These are phyloP conservation scores for Tillus elongatus DNA, from an alignment of 2,888 invertebrate genomes.

Conservation along the genomic window DNA sequence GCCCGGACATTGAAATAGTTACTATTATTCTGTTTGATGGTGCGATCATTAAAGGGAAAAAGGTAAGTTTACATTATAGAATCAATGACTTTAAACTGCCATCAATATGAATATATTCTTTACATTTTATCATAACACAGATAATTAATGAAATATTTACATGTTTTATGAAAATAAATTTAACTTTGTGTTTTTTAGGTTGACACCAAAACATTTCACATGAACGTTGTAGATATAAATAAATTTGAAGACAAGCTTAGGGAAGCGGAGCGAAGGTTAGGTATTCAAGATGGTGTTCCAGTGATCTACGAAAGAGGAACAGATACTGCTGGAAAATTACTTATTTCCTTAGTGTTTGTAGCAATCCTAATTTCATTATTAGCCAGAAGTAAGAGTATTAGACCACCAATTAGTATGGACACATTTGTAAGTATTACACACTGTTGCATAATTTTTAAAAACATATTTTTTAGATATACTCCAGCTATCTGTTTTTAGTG, in stretches of 20 bases:
- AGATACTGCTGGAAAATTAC: slow-evolving; percentile 60
- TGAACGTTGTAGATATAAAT: slow-evolving; percentile 76
- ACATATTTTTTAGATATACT: slow-evolving; percentile 2
- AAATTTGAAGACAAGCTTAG: slow-evolving; percentile 87
- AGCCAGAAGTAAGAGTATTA: slow-evolving; percentile 57
- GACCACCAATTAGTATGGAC: slow-evolving; percentile 63
- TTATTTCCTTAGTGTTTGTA: slow-evolving; percentile 60
- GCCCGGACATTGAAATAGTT: slow-evolving; percentile 77
- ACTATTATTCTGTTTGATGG: slow-evolving; percentile 77
- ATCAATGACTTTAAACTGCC: background rate
- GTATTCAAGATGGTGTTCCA: slow-evolving; percentile 73
- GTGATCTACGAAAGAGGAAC: slow-evolving; percentile 75
- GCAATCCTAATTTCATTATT: slow-evolving; percentile 59
- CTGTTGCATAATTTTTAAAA: slow-evolving; percentile 8
- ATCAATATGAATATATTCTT: background rate
- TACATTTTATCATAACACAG: background rate
- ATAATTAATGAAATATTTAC: background rate
- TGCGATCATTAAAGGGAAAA: slow-evolving; percentile 75
- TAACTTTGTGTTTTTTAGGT: slow-evolving; percentile 48
- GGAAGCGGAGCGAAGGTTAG: slow-evolving; percentile 70
- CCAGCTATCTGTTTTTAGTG: background rate
- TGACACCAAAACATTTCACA: slow-evolving; percentile 62
- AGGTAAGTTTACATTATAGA: slow-evolving; percentile 45
- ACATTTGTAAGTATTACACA: slow-evolving; percentile 61
- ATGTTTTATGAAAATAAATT: background rate